Conservation (phyloP, 1,140 invertebrate genomes). For the Macrotrachela quadricornifera region DNA sequence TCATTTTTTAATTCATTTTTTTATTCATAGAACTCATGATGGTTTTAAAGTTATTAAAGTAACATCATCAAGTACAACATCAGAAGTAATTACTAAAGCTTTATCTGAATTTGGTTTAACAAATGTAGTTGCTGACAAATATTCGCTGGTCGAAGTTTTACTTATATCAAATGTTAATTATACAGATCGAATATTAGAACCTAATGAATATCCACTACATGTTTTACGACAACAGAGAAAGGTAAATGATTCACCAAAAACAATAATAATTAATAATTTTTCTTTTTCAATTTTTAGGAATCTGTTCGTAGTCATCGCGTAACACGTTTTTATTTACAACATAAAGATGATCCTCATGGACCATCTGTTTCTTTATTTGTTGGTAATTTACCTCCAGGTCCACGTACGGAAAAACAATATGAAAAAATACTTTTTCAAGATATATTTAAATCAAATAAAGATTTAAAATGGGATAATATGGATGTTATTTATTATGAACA, state of each 20-base stretch:
- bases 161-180: conserved; percentile 62
- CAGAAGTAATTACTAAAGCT: conserved; percentile 4
- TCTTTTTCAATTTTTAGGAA: conserved; percentile 50
- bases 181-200: conserved; percentile 61
- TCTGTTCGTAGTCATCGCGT: conserved; percentile 91
- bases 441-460: conserved; percentile 71
- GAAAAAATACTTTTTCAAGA: conserved; percentile 77
- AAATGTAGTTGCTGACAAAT: conserved; percentile 35
- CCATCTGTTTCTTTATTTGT: conserved; percentile 86
- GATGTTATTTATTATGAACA: conserved; percentile 99
- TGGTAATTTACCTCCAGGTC: conserved; percentile 80
- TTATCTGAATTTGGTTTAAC: not conserved
- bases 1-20: not conserved
- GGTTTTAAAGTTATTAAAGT: not conserved
- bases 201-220: conserved; percentile 74
- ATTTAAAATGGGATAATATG: conserved; percentile 81
- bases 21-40: not conserved
- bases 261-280: not conserved
- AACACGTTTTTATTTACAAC: conserved; percentile 90
- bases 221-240: conserved; percentile 50
- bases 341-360: conserved; percentile 85
- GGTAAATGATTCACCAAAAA: conserved; percentile 14
- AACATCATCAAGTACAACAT: not conserved
- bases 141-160: conserved; percentile 74
- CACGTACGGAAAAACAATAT: conserved; percentile 74